Evolutionary conservation across 1,140 invertebrate species (phyloP).

Genomic region (Eurosta solidaginis): DNA sequence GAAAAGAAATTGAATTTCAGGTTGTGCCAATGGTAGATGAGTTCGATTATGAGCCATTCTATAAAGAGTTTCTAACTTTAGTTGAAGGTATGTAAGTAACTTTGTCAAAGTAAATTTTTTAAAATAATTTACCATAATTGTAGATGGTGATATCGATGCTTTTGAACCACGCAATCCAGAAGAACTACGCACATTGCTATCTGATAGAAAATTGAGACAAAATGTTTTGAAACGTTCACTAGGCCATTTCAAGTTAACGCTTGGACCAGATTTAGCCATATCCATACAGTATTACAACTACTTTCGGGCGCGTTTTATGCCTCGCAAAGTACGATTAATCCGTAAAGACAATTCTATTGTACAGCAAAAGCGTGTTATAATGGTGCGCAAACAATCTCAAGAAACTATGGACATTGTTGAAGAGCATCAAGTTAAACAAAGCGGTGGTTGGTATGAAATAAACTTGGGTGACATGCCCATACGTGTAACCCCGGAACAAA

Average conservation of each 20-base stretch:
- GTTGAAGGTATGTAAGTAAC: slow-evolving; percentile 41
- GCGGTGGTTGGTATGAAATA: slow-evolving; percentile 47
- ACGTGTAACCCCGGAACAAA: slow-evolving; percentile 42
- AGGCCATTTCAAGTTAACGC: slow-evolving; percentile 48
- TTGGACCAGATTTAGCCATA: slow-evolving; percentile 46
- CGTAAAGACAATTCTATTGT: slow-evolving; percentile 50
- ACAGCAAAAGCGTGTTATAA: slow-evolving; percentile 42
- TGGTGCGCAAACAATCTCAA: slow-evolving; percentile 41
- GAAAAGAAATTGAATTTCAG: slow-evolving; percentile 52
- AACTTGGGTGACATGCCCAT: slow-evolving; percentile 39
- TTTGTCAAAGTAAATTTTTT: neutral
- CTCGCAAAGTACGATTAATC: slow-evolving; percentile 46
- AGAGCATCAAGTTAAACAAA: slow-evolving; percentile 45
- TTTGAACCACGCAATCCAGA: slow-evolving; percentile 47
- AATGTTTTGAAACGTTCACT: slow-evolving; percentile 49
- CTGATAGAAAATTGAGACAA: slow-evolving; percentile 51
- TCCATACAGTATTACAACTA: slow-evolving; percentile 54
- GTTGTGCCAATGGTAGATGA: slow-evolving; percentile 55
- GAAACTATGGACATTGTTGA: slow-evolving; percentile 41
- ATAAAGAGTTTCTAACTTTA: slow-evolving; percentile 54
- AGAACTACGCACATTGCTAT: slow-evolving; percentile 47
- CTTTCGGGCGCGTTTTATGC: slow-evolving; percentile 44
- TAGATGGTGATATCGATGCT: slow-evolving; percentile 43
- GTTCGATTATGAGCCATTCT: slow-evolving; percentile 55
- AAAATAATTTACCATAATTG: neutral